Conservation (phyloP, 2,113 vertebrate species). For the Pimephales promelas region DNA sequence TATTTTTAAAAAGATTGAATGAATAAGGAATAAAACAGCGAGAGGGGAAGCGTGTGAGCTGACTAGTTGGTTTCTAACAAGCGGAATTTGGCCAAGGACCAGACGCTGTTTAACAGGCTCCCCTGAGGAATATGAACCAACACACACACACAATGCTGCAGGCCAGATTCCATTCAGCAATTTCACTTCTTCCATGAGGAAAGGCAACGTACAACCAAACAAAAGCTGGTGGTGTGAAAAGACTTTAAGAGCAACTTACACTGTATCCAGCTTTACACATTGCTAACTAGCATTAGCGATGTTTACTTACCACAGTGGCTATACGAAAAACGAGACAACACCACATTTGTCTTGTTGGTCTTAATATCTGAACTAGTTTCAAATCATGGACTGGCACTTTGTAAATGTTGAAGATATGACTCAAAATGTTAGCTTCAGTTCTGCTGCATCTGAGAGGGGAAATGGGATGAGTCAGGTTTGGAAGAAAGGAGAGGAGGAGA, state of each 20-base stretch:
- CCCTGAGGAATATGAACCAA: constrained; percentile 16
- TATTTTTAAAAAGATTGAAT: not conserved
- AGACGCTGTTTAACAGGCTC: constrained; percentile 36
- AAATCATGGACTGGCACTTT: no score
- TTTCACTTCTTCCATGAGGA: constrained; percentile 27
- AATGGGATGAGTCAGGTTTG: not conserved
- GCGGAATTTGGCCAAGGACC: constrained; percentile 25
- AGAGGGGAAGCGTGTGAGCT: constrained; percentile 25
- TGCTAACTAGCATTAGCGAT: not conserved
- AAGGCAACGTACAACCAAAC: not conserved
- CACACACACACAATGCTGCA: constrained; percentile 27
- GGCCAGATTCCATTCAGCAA: constrained; percentile 51
- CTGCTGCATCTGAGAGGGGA: not conserved
- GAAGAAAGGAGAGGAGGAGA: not conserved
- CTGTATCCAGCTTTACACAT: not conserved
- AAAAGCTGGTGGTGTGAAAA: not conserved
- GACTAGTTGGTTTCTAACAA: constrained; percentile 30
- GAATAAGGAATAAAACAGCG: not conserved
- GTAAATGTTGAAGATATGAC: not conserved
- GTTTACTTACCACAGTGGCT: not conserved
- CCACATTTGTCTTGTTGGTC: no score
- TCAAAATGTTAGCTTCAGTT: not conserved
- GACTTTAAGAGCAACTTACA: not conserved
- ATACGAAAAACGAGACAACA: not conserved
- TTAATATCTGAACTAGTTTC: no score